phyloP scores from a whole-genome alignment of 2,888 invertebrate genomes.

The Argyresthia albistria region DNA sequence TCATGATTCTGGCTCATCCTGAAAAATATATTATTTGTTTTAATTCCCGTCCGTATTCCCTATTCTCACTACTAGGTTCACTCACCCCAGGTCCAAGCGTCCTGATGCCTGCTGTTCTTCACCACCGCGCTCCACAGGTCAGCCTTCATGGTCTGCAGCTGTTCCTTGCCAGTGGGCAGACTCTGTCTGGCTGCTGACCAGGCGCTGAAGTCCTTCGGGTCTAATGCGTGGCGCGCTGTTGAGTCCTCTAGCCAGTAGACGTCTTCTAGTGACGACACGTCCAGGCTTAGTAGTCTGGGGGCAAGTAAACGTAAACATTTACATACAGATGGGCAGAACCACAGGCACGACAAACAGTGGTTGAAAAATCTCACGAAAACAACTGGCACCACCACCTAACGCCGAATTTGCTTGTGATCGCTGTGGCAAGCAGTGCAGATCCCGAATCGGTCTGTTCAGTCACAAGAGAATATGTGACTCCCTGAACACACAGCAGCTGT shows the following conservation, averaged over 20 bases:
- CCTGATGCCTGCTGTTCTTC: constrained; percentile 88
- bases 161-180: constrained; percentile 86
- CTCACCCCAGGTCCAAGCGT: constrained; percentile 91
- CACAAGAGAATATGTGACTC: too few species aligned
- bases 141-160: constrained; percentile 82
- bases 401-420: too few species aligned
- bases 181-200: constrained; percentile 88
- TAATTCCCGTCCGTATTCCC: too few species aligned
- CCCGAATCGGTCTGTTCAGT: too few species aligned
- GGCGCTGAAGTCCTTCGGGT: constrained; percentile 80
- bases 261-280: constrained; percentile 89
- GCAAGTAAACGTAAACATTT: too few species aligned
- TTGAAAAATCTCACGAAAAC: too few species aligned
- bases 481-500: too few species aligned
- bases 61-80: not conserved
- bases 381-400: too few species aligned
- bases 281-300: constrained; percentile 79
- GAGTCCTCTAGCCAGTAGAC: constrained; percentile 92
- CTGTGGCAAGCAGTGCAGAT: too few species aligned
- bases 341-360: not conserved
- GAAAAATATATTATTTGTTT: too few species aligned
- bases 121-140: constrained; percentile 90
- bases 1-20: too few species aligned
- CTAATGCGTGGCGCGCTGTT: constrained; percentile 81
- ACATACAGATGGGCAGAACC: too few species aligned